These are phyloP conservation scores for Bucco capensis DNA, from an alignment of 2,113 vertebrate species.

Conservation along the genomic window DNA sequence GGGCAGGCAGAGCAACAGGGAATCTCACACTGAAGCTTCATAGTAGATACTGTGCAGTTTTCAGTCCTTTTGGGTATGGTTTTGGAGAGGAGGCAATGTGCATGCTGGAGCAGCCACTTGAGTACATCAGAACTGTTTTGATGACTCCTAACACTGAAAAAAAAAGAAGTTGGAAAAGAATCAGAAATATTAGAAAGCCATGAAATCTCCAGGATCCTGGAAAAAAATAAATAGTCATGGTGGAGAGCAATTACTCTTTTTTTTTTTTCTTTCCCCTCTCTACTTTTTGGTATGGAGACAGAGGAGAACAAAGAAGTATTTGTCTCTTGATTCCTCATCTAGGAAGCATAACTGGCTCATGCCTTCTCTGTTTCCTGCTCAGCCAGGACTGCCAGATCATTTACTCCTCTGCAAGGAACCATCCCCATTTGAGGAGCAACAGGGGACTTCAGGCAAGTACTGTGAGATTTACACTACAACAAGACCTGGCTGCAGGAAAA, in stretches of 20 bases:
- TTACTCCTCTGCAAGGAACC: not conserved
- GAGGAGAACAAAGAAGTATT: not conserved
- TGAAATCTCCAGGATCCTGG: not conserved
- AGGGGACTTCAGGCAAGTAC: not conserved
- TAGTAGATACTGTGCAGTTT: not conserved
- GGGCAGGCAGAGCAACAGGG: not conserved
- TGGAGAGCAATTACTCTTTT: not conserved
- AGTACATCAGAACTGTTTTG: rapidly evolving
- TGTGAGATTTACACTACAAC: not conserved
- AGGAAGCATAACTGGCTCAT: not conserved
- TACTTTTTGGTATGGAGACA: not conserved
- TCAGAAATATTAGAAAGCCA: not conserved
- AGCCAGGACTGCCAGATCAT: not conserved
- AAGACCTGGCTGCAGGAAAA: not conserved
- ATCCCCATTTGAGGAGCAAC: not conserved
- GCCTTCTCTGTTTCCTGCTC: not conserved
- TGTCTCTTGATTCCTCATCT: not conserved
- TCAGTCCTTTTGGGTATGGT: not conserved
- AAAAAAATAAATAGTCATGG: not conserved
- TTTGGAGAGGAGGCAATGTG: not conserved
- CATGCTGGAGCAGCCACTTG: not conserved
- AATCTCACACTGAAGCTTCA: not conserved
- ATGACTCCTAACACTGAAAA: not conserved
- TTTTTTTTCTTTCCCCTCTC: no score
- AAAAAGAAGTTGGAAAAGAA: not conserved